Base-by-base conservation (phyloP, 2,113 vertebrate genomes). In the Bubo blakistoni region DNA sequence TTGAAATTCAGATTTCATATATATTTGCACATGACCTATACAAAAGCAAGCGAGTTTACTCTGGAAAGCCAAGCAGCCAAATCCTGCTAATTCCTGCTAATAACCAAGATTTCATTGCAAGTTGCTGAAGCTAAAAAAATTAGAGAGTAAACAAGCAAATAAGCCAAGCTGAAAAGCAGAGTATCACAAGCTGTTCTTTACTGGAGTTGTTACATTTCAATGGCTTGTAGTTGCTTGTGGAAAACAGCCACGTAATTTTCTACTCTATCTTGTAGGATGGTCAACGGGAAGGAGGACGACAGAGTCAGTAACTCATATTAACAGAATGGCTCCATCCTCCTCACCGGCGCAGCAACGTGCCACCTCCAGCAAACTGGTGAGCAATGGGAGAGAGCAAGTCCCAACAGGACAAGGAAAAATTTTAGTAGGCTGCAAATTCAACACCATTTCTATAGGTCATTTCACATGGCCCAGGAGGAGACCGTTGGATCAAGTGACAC, bases 21-120 rank as follows among this genome's bases (percentile, higher is more conserved):
- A 20, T 62, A 61, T 79, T 62, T 74, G 38, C 34, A 69, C 40
- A 72, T 22, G 19, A 67, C 17, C n/a, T 72, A 34, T 2, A 36
- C 61, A 59, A 61, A 81, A 88, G 44, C 21, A 90, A 93, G 67
- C 0, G 0, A 71, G 49, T 42, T 86, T 72, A 11, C n/a, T 70
- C 32, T n/a, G 25, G 38, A 63, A 82, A 88, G 34, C 46, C 78
- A 88, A 73, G 66, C 62, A 88, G 70, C 49, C 72, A 88, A 95
- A 93, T 90, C 71, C 90, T 90, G 27, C 84, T 96, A 89, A 85
- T 90, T 92, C 91, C 77, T 81, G 65, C 62, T 91, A 86, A 73
- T 77, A 88, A 88, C 63, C 0, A 7, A 77, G 81, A 78, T 92
- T 77, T 66, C 79, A 86, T 30, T 90, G 62, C 66, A 62, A 85